Evolutionary conservation across 1,140 invertebrate species (phyloP), one percentile per base, ranked within the genome.

Genomic region (Dreissena rostriformis): DNA sequence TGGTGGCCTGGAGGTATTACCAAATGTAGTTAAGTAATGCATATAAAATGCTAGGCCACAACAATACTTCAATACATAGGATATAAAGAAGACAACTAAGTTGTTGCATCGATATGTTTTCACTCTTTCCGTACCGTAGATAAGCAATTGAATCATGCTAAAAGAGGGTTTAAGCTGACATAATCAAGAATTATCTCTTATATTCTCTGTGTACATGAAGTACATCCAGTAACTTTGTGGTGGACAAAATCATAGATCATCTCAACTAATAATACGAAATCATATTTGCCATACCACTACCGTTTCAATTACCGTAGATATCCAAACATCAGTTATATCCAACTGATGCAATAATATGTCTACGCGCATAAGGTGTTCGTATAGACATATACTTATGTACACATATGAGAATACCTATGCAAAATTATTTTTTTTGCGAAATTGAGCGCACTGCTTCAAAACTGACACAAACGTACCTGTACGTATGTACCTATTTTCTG

Each of bases 1-100:
- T 11, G 91, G 91, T 22, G 91, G 79, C 24, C 91, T 91, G 52
- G 8, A 39, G 39, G 66, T 8, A 10, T 10, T 24, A 39, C 53
- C 5, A 5, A 24, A 2, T 5, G 4, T 57, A 14, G 53, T 12
- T 57, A 57, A 57, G 2, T 61, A 61, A 61, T 24, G 2, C 57
- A 19, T n/a, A 61, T 61, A 61, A 4, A 24, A n/a, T 61, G 2
- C 57, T 24, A 39, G 57, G 22, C 12, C 2, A 61, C 57, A 24
- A n/a, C 2, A 61, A 2, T 2, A 12, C 4, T 61, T 61, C 57
- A 61, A 24, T 24, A 2, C 57, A 61, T n/a, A 2, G 22, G 57
- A 61, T 19, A 5, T 24, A 24, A 24, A 5, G 12, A 61, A n/a
- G 12, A 57, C 12, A 57, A 14, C 12, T 14, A 57, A 57, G 19